These are phyloP conservation scores for Strigops habroptila DNA, from an alignment of 2,113 vertebrate genomes.

Conservation along the genomic window DNA sequence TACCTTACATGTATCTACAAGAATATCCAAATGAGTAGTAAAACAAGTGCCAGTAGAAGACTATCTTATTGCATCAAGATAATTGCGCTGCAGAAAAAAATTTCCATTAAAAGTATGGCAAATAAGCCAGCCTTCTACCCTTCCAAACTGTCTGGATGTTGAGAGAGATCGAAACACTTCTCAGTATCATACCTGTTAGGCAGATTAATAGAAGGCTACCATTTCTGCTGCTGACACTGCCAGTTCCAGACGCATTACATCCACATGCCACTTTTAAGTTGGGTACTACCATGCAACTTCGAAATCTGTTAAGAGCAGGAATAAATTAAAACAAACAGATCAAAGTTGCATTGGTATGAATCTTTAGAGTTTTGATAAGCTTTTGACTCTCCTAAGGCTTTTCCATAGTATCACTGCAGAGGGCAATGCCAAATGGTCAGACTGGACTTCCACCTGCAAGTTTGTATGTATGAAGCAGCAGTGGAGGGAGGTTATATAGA, in stretches of 20 bases:
- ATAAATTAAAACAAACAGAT: conserved; percentile 4
- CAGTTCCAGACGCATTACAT: neutral
- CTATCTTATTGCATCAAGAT: neutral
- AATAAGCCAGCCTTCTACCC: neutral
- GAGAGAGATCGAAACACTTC: neutral
- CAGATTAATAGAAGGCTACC: neutral
- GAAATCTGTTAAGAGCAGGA: neutral
- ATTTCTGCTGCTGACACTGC: neutral
- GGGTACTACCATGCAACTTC: neutral
- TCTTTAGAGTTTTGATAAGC: neutral
- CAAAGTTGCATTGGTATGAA: neutral
- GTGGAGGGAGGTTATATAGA: neutral
- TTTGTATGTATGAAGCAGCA: neutral
- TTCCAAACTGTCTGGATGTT: neutral
- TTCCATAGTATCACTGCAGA: neutral
- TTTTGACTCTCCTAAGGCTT: neutral
- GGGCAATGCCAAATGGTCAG: neutral
- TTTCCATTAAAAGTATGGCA: neutral
- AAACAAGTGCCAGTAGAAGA: neutral
- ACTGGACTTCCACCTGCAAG: neutral
- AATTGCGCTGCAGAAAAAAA: neutral
- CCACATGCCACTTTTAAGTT: neutral
- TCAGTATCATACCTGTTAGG: neutral
- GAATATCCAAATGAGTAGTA: neutral
- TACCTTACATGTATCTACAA: neutral